A percentile compares a stretch with the other conserved stretches of the same genome.
Conservation (phyloP, 2,888 invertebrate genomes). For the Mesorhabditis belari region DNA sequence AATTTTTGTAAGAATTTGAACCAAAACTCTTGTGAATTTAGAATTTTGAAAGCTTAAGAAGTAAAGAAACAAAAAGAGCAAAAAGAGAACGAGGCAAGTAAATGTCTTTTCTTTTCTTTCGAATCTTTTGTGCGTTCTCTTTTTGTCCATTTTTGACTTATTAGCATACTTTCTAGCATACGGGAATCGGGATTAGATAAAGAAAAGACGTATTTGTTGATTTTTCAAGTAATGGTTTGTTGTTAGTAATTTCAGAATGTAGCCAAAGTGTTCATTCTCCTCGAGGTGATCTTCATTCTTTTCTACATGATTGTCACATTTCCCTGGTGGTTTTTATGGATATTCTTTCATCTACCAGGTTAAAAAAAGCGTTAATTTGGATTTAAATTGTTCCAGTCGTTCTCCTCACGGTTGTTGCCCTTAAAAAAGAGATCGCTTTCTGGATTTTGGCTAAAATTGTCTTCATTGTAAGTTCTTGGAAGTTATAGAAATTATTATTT, state of each 20-base stretch:
- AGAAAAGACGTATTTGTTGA: too few species aligned
- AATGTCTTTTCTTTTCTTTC: too few species aligned
- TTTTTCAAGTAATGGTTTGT: too few species aligned
- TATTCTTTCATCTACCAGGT: neutral
- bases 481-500: neutral
- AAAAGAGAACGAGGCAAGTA: too few species aligned
- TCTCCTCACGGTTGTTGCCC: neutral
- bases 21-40: too few species aligned
- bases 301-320: neutral
- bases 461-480: neutral
- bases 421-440: neutral
- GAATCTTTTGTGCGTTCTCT: too few species aligned
- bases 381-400: neutral
- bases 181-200: too few species aligned
- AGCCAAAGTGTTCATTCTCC: neutral
- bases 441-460: neutral
- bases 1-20: too few species aligned
- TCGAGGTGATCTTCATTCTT: neutral
- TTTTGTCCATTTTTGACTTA: too few species aligned
- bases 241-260: neutral
- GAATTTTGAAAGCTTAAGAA: too few species aligned
- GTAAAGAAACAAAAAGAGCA: too few species aligned
- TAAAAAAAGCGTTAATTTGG: neutral
- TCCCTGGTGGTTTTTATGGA: neutral
- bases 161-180: too few species aligned